Conservation (phyloP, 1,140 invertebrate species). For the Leptinotarsa texana region DNA sequence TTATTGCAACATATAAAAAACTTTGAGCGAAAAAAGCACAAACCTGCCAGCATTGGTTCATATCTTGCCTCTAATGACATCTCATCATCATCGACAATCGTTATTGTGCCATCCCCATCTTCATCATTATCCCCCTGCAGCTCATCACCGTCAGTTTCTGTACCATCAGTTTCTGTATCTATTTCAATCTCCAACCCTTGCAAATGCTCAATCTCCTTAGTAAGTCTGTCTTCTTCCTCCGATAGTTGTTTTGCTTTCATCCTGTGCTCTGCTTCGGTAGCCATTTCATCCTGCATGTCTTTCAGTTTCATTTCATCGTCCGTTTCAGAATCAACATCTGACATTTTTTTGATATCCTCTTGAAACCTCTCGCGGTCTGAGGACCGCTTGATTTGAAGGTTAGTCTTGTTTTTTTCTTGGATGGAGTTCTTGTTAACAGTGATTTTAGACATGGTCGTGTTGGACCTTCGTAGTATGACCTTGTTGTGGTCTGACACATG, state of each 20-base stretch:
- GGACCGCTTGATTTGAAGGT: slow-evolving; percentile 46
- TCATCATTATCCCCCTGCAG: slow-evolving; percentile 61
- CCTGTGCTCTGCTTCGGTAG: slow-evolving; percentile 53
- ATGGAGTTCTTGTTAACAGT: slow-evolving; percentile 35
- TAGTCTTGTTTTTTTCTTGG: slow-evolving; percentile 48
- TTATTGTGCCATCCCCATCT: slow-evolving; percentile 28
- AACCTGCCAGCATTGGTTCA: slow-evolving; percentile 70
- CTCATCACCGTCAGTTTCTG: slow-evolving; percentile 70
- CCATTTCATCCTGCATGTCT: slow-evolving; percentile 51
- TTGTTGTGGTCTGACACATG: slow-evolving; percentile 49
- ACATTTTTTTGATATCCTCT: slow-evolving; percentile 24
- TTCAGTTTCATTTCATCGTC: slow-evolving; percentile 55
- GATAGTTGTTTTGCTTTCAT: slow-evolving; percentile 63
- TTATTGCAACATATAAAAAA: too few relatives aligned
- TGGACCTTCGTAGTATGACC: slow-evolving; percentile 29
- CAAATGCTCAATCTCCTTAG: slow-evolving; percentile 78
- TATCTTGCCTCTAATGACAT: slow-evolving; percentile 65
- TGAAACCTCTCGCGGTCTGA: slow-evolving; percentile 33
- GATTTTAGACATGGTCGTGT: slow-evolving; percentile 42
- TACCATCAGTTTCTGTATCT: slow-evolving; percentile 80
- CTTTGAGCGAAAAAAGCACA: neutral
- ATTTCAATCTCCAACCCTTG: slow-evolving; percentile 81
- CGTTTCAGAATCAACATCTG: slow-evolving; percentile 53
- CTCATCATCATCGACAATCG: slow-evolving; percentile 42
- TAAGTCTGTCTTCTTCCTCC: slow-evolving; percentile 79